Evolutionary conservation across 2,113 vertebrate species (phyloP).

Genomic region (Cebus imitator): DNA sequence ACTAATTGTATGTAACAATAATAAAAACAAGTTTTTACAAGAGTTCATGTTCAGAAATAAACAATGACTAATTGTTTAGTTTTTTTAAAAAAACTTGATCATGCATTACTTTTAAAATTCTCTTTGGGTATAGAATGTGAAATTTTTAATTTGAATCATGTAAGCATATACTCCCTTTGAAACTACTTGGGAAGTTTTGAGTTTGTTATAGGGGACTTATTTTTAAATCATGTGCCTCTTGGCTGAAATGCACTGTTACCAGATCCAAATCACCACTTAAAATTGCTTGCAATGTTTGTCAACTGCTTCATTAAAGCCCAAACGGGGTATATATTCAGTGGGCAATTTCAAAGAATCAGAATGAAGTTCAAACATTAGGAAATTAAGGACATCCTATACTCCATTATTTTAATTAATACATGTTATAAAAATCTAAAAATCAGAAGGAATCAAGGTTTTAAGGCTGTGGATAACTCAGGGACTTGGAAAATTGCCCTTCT

Average conservation of each 20-base stretch:
- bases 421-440: too few species aligned
- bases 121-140: background rate
- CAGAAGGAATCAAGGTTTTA: too few species aligned
- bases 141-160: background rate
- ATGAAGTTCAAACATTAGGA: background rate
- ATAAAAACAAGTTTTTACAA: slow-evolving; percentile 12
- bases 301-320: background rate
- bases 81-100: background rate
- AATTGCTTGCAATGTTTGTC: background rate
- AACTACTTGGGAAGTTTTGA: background rate
- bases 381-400: background rate
- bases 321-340: background rate
- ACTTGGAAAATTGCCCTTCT: too few species aligned
- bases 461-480: too few species aligned
- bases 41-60: background rate
- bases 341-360: background rate
- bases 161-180: background rate
- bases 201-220: background rate
- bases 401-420: too few species aligned
- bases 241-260: background rate
- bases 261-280: background rate
- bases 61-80: background rate
- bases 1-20: background rate
- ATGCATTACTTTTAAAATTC: background rate
- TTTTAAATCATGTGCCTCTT: background rate